phyloP scores from a whole-genome alignment of 1,140 invertebrate genomes.

The Bombus consobrinus region DNA sequence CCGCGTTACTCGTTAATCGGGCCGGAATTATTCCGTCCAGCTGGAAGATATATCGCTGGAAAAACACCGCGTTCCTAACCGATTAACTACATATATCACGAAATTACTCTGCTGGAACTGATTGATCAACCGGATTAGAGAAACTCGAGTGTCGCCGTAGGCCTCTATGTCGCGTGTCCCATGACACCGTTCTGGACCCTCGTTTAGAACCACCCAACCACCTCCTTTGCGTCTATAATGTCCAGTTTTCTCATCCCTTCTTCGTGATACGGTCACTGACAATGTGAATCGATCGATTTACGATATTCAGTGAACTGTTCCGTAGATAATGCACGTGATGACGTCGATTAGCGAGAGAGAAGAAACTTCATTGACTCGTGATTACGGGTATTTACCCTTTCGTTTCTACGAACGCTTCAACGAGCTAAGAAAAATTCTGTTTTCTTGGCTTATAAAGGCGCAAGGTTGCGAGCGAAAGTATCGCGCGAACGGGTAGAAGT shows the following conservation, averaged over 20 bases:
- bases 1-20: constrained; percentile 20
- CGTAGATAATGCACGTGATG: neutral
- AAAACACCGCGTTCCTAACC: constrained; percentile 34
- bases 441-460: too few species aligned
- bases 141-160: neutral
- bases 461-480: too few species aligned
- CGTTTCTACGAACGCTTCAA: too few species aligned
- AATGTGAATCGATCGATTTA: neutral
- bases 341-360: neutral
- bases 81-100: constrained; percentile 39
- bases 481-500: too few species aligned
- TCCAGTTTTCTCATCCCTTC: neutral
- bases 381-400: too few species aligned
- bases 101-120: constrained; percentile 38
- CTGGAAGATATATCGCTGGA: constrained; percentile 8
- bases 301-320: constrained; percentile 17
- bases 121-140: constrained; percentile 27
- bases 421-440: too few species aligned
- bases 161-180: neutral
- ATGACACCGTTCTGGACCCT: neutral
- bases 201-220: too few species aligned
- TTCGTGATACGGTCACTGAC: neutral
- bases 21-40: constrained; percentile 25
- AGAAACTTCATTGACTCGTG: too few species aligned
- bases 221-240: neutral